Base-by-base conservation (phyloP, 37 sponge, comb jelly and placozoan species). In the Geodia barretti region DNA sequence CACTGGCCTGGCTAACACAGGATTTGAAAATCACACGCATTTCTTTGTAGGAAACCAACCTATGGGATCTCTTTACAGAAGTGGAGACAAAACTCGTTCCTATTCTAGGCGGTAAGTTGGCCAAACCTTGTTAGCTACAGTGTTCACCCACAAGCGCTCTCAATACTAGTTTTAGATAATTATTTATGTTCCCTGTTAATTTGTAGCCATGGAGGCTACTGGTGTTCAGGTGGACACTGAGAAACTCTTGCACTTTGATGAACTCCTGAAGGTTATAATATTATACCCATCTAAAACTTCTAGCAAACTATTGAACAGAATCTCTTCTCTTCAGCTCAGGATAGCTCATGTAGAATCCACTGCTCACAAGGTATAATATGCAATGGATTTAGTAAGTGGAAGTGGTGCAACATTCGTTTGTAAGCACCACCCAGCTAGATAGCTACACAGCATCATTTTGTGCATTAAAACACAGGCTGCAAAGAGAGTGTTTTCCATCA, bases 391-490 rank as follows among this genome's bases (percentile, higher is more conserved):
- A 39, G 72, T 71, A 37, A 7, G 21, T 32, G 32, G 21, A 3
- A 20, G 1, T 33, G 29, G 24, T 23, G 7, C 43, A 32, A 30
- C 61, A 29, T 1, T 30, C 58, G 11, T n/a, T 38, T 3, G 4
- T 70, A 32, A 0, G 3, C 61, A 35, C 61, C 60, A 25, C 11
- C 38, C 66, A 20, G 26, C 25, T 38, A 34, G 19, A 73, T 31
- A 24, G 19, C 47, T 30, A 68, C 9, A 60, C 31, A 28, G 23
- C 4, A 58, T 4, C 28, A 7, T 40, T 30, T 11, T 41, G n/a
- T n/a, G n/a, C n/a, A n/a, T n/a, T n/a, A n/a, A n/a, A n/a, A n/a
- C 21, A 0, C 80, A 92, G 89, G 68, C 75, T 41, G 93, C 89
- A 34, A 89, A 89, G 23, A 89, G 65, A 26, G 21, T 69, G 39